Evolutionary conservation across 2,888 invertebrate genomes (phyloP).

Genomic region (Sarcophaga variegata): DNA sequence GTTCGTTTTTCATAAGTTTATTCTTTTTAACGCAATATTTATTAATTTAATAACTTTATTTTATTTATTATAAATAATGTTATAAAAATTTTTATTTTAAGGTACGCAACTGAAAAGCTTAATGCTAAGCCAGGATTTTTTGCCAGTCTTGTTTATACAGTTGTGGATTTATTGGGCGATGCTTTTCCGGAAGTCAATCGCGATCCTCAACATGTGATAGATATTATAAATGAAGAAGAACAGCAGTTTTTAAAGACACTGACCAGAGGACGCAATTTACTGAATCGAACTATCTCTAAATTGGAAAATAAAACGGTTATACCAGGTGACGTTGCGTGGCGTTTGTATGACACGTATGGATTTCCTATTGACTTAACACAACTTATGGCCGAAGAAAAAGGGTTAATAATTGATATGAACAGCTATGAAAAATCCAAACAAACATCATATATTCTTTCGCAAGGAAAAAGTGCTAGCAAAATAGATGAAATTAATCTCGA

Average conservation of each 20-base stretch:
- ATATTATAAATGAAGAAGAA: slow-evolving; percentile 99
- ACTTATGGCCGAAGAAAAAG: slow-evolving; percentile 98
- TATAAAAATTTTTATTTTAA: slow-evolving; percentile 63
- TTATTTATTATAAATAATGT: neutral
- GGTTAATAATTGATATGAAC: slow-evolving; percentile 92
- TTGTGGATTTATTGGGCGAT: slow-evolving; percentile 91
- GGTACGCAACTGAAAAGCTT: slow-evolving; percentile 98
- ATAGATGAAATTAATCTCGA: slow-evolving; percentile 94
- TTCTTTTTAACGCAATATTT: neutral
- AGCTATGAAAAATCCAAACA: slow-evolving; percentile 96
- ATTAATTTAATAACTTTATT: neutral
- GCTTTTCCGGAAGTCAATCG: slow-evolving; percentile 91
- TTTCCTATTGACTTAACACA: slow-evolving; percentile 99
- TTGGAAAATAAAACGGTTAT: slow-evolving; percentile 87
- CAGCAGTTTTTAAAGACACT: slow-evolving; percentile 98
- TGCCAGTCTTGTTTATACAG: slow-evolving; percentile 93
- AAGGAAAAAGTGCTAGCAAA: slow-evolving; percentile 90
- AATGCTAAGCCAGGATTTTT: slow-evolving; percentile 98
- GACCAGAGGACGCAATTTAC: slow-evolving; percentile 92
- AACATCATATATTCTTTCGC: slow-evolving; percentile 93
- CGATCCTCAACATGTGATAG: slow-evolving; percentile 95
- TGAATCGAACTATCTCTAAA: slow-evolving; percentile 95
- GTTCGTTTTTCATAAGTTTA: too few relatives aligned
- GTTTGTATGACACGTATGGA: slow-evolving; percentile 99
- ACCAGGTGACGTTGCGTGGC: slow-evolving; percentile 98